Evolutionary conservation across 2,888 invertebrate species (phyloP).

Genomic region (Rhaphigaster nebulosa): DNA sequence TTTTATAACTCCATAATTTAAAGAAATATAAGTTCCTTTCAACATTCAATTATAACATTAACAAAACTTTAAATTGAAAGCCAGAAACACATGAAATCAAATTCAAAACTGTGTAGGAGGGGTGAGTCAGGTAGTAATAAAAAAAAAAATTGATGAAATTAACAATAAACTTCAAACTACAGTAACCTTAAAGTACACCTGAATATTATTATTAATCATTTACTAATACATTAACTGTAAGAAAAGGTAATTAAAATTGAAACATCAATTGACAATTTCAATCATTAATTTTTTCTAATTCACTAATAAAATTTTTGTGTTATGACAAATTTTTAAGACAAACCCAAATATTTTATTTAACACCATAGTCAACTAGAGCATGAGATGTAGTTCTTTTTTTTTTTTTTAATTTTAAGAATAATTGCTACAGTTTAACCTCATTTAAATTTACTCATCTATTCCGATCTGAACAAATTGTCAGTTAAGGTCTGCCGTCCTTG

Average conservation of each 20-base stretch:
- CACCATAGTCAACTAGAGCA: too few species aligned
- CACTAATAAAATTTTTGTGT: too few species aligned
- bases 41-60: not conserved
- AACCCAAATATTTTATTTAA: too few species aligned
- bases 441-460: too few species aligned
- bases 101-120: not conserved
- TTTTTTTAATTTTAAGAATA: too few species aligned
- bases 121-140: not conserved
- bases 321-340: too few species aligned
- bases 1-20: not conserved
- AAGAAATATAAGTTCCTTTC: not conserved
- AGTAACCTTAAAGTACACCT: not conserved
- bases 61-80: not conserved
- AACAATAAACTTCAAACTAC: not conserved
- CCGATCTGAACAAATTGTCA: too few species aligned
- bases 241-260: not conserved
- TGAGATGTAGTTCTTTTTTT: too few species aligned
- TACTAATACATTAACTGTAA: not conserved
- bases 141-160: not conserved
- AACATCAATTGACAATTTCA: not conserved
- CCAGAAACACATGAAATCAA: not conserved
- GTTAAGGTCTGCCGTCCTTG: too few species aligned
- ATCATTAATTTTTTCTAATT: too few species aligned
- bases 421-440: too few species aligned
- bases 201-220: not conserved